Base-by-base conservation (phyloP, 2,113 vertebrate species). In the Oreocharis arfaki region DNA sequence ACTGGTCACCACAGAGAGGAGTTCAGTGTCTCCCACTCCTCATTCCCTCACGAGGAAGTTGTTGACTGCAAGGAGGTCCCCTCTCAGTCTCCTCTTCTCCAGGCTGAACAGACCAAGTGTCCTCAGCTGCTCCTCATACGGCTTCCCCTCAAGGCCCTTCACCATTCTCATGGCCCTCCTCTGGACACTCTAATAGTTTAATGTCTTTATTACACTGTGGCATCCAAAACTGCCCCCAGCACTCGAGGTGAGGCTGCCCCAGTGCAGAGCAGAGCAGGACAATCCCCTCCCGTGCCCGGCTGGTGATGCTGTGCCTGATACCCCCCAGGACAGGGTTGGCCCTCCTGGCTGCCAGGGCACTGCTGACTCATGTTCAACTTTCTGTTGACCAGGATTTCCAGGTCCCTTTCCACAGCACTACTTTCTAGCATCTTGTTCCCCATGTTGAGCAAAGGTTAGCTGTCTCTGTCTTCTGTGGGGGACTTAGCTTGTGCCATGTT, bases 311-410 rank as follows among this genome's bases (percentile, higher is more conserved):
- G 63, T 19, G 27, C 23, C 73, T 53, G 27, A 39, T 69, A 28
- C 4, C 0, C 24, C 6, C 11, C 22, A 13, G 18, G 37, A 33
- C 46, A 52, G 0, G 1, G 1, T 1, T 77, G 22, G 1, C 7
- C 18, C 18, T 46, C 8, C 46, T 53, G 74, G 8, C 47, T 61
- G 12, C 23, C 47, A 39, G n/a, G 28, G 12, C 28, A 69, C 39
- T 39, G 64, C 33, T 69, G 46, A 0, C 4, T 7, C 37, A 28
- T 0, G 0, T 23, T 39, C 12, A 61, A 5, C 18, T 46, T 77
- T 1, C 18, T 2, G 1, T 28, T 7, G 8, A 61, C 12, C 39
- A 61, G 15, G 16, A 19, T 1, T 3, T 3, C 8, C 22, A 37
- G 11, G 10, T 6, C 18, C 6, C 28, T 46, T 60, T 52, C 33